Conservation (phyloP, 2,888 invertebrate species). For the Leucophenga maculata region DNA sequence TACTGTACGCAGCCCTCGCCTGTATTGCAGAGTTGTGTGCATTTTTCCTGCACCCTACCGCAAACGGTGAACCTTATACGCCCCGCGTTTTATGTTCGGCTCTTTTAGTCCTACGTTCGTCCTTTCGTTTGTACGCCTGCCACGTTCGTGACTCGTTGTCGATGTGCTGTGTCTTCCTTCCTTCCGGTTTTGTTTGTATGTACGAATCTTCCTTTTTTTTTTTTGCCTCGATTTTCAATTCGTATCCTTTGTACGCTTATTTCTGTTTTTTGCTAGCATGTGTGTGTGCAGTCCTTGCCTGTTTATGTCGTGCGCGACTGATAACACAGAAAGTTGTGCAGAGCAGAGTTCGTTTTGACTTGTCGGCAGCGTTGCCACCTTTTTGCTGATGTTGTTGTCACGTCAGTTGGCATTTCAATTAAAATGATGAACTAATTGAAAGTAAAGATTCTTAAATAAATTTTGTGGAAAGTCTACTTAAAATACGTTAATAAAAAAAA, state of each 20-base stretch:
- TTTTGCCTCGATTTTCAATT: neutral
- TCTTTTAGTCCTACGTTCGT: conserved; percentile 44
- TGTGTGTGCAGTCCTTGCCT: conserved; percentile 24
- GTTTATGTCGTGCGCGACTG: conserved; percentile 43
- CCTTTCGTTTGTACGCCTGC: conserved; percentile 51
- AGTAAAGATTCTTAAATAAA: neutral
- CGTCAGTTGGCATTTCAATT: conserved; percentile 26
- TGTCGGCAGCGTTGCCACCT: conserved; percentile 26
- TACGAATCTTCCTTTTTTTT: conserved; percentile 7
- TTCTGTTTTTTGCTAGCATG: neutral
- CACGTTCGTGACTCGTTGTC: conserved; percentile 32
- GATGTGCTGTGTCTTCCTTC: conserved; percentile 54
- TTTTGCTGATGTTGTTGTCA: conserved; percentile 4
- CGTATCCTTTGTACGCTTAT: conserved; percentile 1
- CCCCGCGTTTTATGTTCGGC: neutral
- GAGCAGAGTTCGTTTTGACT: conserved; percentile 22
- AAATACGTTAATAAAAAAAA: too few relatives aligned
- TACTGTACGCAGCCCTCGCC: neutral
- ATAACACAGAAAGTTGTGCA: conserved; percentile 45
- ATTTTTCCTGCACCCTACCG: conserved; percentile 3
- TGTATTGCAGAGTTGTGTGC: conserved; percentile 15
- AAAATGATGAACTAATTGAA: neutral
- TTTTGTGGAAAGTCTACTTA: neutral
- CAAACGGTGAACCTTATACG: neutral
- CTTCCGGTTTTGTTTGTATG: conserved; percentile 57